Percentiles rank a stretch among this genome's conserved stretches.
These are phyloP conservation scores for Plebejus argus DNA, from an alignment of 2,888 invertebrate species.

Conservation along the genomic window DNA sequence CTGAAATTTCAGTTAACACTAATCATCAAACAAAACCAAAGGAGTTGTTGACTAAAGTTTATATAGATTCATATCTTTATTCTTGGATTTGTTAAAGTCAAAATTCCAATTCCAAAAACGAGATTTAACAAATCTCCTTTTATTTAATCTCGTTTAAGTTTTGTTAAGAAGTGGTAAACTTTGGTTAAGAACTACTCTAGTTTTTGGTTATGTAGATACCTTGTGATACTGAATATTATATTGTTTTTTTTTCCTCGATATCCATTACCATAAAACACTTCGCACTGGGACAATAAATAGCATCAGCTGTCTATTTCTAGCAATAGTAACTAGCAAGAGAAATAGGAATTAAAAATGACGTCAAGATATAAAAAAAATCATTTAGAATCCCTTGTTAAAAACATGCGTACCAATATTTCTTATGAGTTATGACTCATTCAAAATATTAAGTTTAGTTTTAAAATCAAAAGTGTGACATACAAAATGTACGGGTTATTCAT, in stretches of 20 bases:
- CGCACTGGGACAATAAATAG: constrained; percentile 8
- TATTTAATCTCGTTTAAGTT: neutral
- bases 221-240: neutral
- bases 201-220: neutral
- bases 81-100: too few species aligned
- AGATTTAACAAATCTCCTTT: neutral
- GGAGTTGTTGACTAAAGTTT: too few species aligned
- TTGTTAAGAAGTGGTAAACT: neutral
- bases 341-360: neutral
- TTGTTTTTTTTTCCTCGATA: neutral
- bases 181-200: neutral
- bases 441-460: neutral
- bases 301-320: neutral
- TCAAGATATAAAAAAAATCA: neutral
- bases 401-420: neutral
- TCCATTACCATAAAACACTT: neutral
- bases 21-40: too few species aligned
- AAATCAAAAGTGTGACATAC: too few species aligned
- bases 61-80: too few species aligned
- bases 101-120: too few species aligned
- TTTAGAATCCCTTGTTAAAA: neutral
- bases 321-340: neutral
- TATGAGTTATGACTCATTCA: neutral
- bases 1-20: too few species aligned
- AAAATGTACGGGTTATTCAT: too few species aligned